A percentile compares a stretch with the other conserved stretches of the same genome.
Conservation (phyloP, 2,797 vertebrate species). For the Pseudochromis fuscus region DNA sequence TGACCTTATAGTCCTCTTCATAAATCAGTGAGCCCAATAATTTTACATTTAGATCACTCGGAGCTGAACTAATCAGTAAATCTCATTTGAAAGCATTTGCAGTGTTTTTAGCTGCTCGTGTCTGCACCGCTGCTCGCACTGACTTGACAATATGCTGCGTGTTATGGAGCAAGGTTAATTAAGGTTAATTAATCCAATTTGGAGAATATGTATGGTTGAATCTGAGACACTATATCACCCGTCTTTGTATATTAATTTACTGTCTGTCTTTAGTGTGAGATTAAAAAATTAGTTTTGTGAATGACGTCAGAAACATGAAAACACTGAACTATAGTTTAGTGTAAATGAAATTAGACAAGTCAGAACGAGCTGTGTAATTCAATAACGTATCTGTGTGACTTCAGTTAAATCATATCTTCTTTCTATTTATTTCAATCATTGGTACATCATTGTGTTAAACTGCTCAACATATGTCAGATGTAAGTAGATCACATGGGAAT, state of each 20-base stretch:
- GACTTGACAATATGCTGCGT: constrained; percentile 60
- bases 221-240: constrained; percentile 21
- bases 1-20: constrained; percentile 85
- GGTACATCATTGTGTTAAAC: not conserved
- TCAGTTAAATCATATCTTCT: not conserved
- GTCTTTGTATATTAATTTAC: constrained; percentile 28
- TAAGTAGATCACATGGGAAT: not conserved
- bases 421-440: constrained; percentile 17
- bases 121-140: constrained; percentile 46
- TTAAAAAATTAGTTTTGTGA: not conserved
- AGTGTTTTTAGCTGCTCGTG: constrained; percentile 65
- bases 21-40: constrained; percentile 84
- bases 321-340: not conserved
- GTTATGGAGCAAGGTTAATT: constrained; percentile 77
- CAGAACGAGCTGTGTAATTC: not conserved
- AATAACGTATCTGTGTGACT: not conserved
- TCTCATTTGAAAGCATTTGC: constrained; percentile 75
- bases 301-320: too few relatives aligned
- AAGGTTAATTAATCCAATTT: constrained; percentile 77
- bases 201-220: constrained; percentile 62
- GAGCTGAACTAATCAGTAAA: constrained; percentile 83
- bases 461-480: constrained; percentile 26
- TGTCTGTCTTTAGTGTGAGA: constrained; percentile 6
- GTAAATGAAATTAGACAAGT: not conserved
- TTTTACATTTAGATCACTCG: constrained; percentile 81